Conservation (phyloP, 2,888 invertebrate species). For the Agrotis clavis region DNA sequence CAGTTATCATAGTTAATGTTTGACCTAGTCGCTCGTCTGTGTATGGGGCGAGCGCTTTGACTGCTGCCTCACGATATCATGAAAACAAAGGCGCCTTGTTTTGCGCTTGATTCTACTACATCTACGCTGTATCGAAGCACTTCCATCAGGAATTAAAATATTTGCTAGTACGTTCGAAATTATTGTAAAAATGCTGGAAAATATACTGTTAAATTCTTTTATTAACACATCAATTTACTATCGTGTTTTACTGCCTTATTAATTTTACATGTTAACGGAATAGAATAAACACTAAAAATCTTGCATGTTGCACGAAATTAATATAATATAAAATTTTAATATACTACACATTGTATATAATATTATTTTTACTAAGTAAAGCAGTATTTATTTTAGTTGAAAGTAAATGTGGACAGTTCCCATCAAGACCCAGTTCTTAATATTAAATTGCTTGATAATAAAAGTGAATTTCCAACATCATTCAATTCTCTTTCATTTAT, state of each 20-base stretch:
- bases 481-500: too few species aligned
- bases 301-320: too few species aligned
- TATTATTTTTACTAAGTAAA: too few species aligned
- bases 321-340: too few species aligned
- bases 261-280: neutral
- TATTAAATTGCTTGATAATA: neutral
- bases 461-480: neutral
- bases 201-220: neutral
- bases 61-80: slow-evolving; percentile 57
- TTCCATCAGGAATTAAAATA: neutral
- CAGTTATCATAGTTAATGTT: slow-evolving; percentile 72
- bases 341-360: too few species aligned
- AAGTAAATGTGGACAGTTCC: too few species aligned
- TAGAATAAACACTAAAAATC: too few species aligned
- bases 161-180: neutral
- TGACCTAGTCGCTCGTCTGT: slow-evolving; percentile 72
- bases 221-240: neutral
- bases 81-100: slow-evolving; percentile 41
- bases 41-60: slow-evolving; percentile 45
- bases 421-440: neutral
- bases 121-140: slow-evolving; percentile 11
- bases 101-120: slow-evolving; percentile 23
- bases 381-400: too few species aligned
- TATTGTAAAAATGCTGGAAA: neutral
- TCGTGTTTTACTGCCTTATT: neutral